Evolutionary conservation across 2,797 vertebrate genomes (phyloP).

Genomic region (Phataginus tetradactyla): DNA sequence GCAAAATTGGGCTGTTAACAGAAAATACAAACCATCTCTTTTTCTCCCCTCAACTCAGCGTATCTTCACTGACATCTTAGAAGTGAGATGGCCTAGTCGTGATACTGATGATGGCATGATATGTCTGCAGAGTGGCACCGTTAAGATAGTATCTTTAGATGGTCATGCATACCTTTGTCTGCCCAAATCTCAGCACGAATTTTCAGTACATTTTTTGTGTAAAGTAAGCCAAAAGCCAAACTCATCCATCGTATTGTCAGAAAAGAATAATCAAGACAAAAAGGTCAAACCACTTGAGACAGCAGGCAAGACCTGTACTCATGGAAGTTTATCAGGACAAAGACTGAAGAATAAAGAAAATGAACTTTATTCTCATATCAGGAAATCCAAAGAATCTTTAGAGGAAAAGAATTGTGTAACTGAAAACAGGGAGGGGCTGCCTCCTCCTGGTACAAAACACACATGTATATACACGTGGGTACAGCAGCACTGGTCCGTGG

Average conservation of each 20-base stretch:
- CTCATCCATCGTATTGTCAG: neutral
- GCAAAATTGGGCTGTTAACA: slow-evolving; percentile 6
- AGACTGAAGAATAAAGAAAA: slow-evolving; percentile 63
- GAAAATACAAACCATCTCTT: slow-evolving; percentile 45
- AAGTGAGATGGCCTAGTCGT: slow-evolving; percentile 88
- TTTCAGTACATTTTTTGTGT: slow-evolving; percentile 91
- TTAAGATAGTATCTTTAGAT: slow-evolving; percentile 88
- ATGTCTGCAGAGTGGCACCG: slow-evolving; percentile 77
- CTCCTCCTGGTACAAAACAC: slow-evolving; percentile 61
- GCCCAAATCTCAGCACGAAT: slow-evolving; percentile 89
- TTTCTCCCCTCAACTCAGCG: slow-evolving; percentile 65
- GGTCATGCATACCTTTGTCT: slow-evolving; percentile 89
- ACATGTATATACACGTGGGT: slow-evolving; percentile 87
- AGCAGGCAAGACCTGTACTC: slow-evolving; percentile 1
- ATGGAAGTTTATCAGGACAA: neutral
- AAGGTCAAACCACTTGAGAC: slow-evolving; percentile 57
- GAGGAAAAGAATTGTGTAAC: slow-evolving; percentile 34
- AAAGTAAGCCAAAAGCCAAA: slow-evolving; percentile 87
- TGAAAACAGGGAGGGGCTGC: neutral
- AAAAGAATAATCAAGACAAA: slow-evolving; percentile 44
- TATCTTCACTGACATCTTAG: slow-evolving; percentile 83
- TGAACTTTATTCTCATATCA: neutral
- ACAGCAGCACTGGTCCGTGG: slow-evolving; percentile 89
- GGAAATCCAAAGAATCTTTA: slow-evolving; percentile 8
- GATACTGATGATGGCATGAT: slow-evolving; percentile 56